Evolutionary conservation across 2,113 vertebrate genomes (phyloP), one percentile per base, ranked within the genome.

Genomic region (Amazona guildingii): DNA sequence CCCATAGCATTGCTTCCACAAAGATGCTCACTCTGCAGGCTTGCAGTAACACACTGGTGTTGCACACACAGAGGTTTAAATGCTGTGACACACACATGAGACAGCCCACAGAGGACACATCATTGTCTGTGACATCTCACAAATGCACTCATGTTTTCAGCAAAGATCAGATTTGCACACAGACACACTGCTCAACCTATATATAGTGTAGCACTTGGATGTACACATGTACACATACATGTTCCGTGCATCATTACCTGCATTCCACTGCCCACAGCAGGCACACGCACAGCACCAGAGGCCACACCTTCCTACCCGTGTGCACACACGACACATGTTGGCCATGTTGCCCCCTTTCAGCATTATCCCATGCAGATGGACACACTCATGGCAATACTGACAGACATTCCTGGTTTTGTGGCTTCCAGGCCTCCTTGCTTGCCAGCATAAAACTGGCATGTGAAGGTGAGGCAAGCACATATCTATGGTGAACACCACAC

Each of bases 361-460:
- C 49, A 5, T 43, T 63, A 23, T 27, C 29, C 44, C 49, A 33
- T 0, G 5, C 10, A 13, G 49, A 12, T 12, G 49, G 33, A 27
- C 16, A 64, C 63, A 5, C 44, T 91, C 76, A 20, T 35, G 49
- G 24, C 21, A 66, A 18, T 13, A 9, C 13, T 57, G 75, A 19
- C 33, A 73, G 29, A 41, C 29, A 74, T 1, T 1, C 0, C 0
- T 49, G 8, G 3, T n/a, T 59, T 77, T 78, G 23, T 43, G 33
- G 63, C 73, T 91, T 78, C 51, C 69, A 51, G 16, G 33, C 33
- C 46, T 59, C 21, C 27, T 41, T 77, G 28, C 31, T 17, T 68
- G 64, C 33, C 61, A 64, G 37, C 61, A 87, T 49, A 69, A 69
- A 92, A 37, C 27, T 52, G 48, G 19, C 59, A 48, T 14, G 48